Percentiles rank a stretch among this genome's conserved stretches.
Conservation (phyloP, 2,888 invertebrate species). For the Acronicta alni region DNA sequence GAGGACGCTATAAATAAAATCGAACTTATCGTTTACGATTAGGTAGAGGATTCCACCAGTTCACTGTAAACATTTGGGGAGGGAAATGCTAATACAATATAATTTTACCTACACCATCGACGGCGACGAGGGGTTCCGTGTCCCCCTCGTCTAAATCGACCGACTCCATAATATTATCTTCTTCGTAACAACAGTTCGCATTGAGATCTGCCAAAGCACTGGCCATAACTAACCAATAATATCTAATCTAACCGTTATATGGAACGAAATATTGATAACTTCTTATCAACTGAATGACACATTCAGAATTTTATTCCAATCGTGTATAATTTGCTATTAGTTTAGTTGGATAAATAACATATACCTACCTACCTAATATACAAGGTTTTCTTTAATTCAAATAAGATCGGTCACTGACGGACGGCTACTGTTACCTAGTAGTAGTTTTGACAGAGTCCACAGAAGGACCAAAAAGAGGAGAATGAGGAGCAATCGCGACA, state of each 20-base stretch:
- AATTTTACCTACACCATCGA: conserved; percentile 71
- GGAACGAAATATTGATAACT: conserved; percentile 28
- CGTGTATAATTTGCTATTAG: background rate
- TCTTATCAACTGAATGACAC: conserved; percentile 17
- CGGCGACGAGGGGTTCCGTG: conserved; percentile 63
- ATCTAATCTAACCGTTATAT: conserved; percentile 33
- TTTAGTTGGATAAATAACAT: background rate
- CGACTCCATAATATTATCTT: conserved; percentile 35
- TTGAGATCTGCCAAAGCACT: conserved; percentile 34
- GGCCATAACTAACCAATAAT: conserved; percentile 28
- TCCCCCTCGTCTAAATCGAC: conserved; percentile 57
- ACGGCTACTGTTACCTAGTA: too few species aligned
- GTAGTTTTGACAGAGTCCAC: too few species aligned
- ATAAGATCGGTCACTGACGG: background rate
- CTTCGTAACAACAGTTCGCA: conserved; percentile 31
- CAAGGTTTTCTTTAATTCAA: background rate
- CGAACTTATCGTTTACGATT: too few species aligned
- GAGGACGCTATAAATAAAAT: too few species aligned
- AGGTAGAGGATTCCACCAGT: too few species aligned
- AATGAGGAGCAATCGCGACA: too few species aligned
- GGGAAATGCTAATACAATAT: conserved; percentile 2
- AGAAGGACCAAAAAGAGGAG: too few species aligned
- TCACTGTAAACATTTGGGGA: background rate
- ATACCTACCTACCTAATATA: too few species aligned
- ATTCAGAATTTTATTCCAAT: conserved; percentile 3